Base-by-base conservation (phyloP, 2,113 vertebrate genomes). In the Lophura nycthemera region DNA sequence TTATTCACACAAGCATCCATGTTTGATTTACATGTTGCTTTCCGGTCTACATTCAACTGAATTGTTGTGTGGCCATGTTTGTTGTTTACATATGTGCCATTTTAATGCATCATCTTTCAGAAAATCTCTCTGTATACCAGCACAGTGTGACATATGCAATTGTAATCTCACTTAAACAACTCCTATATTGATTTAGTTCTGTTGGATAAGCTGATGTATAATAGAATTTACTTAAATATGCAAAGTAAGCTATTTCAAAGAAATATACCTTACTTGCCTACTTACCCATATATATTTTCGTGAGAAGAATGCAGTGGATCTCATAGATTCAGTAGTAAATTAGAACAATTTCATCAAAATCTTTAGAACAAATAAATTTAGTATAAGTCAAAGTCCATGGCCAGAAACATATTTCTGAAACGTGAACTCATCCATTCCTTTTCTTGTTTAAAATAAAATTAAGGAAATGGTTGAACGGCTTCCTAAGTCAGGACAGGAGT, bases 381-480 rank as follows among this genome's bases (percentile, higher is more conserved):
- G 29, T 89, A 89, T 95, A 91, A 86, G 79, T 85, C n/a, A 95
- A 81, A 88, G 86, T 86, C 92, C 52, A 16, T 43, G 83, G 86
- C 34, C 76, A 88, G 80, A 94, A 96, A 90, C 86, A 88, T 34
- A 52, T 36, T n/a, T 86, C 80, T 86, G 69, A 95, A 94, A 84
- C 22, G 54, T 10, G 10, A 92, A 42, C 47, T 86, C 42, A 3
- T 66, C 86, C 45, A 67, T 90, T 81, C 65, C 91, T 88, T 91
- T 19, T 56, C 80, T 74, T 77, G 61, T 94, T 94, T 93, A 81
- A 93, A 94, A 71, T 81, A 42, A 94, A 95, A 92, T 94, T 64
- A 93, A 78, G 80, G 50, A 94, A 93, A 86, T 86, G 70, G 22
- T 69, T 94, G 92, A 96, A 94, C 94, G 77, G 73, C n/a, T 95